phyloP scores from a whole-genome alignment of 1,140 invertebrate genomes.

The Argopecten irradians region DNA sequence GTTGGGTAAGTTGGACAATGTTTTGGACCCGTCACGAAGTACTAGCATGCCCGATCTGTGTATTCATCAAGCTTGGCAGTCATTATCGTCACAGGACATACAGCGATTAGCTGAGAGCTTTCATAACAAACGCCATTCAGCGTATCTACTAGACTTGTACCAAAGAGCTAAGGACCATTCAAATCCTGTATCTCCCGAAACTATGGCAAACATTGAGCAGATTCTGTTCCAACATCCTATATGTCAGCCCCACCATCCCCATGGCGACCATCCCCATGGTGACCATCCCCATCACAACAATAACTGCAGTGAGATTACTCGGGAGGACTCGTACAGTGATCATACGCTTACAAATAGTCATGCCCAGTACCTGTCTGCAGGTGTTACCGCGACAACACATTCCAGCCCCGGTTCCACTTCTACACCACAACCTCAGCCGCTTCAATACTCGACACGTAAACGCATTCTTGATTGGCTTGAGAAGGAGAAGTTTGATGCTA shows the following conservation, averaged over 20 bases:
- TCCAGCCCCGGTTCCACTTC: background rate
- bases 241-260: slow-evolving; percentile 24
- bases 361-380: slow-evolving; percentile 14
- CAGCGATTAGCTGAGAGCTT: slow-evolving; percentile 64
- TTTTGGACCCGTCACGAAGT: slow-evolving; percentile 53
- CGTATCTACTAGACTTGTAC: slow-evolving; percentile 70
- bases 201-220: slow-evolving; percentile 69
- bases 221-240: slow-evolving; percentile 56
- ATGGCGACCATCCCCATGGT: slow-evolving; percentile 28
- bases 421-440: background rate
- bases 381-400: slow-evolving; percentile 30
- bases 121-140: slow-evolving; percentile 69
- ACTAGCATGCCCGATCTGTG: slow-evolving; percentile 69
- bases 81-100: slow-evolving; percentile 54
- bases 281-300: slow-evolving; percentile 21
- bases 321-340: slow-evolving; percentile 44
- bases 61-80: slow-evolving; percentile 58
- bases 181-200: slow-evolving; percentile 69
- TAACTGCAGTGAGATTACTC: slow-evolving; percentile 33
- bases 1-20: slow-evolving; percentile 53
- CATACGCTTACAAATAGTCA: slow-evolving; percentile 43
- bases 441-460: slow-evolving; percentile 53
- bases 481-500: slow-evolving; percentile 48
- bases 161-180: slow-evolving; percentile 66
- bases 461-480: slow-evolving; percentile 63